phyloP scores from a whole-genome alignment of 2,797 vertebrate species.

The Girardinus metallicus region DNA sequence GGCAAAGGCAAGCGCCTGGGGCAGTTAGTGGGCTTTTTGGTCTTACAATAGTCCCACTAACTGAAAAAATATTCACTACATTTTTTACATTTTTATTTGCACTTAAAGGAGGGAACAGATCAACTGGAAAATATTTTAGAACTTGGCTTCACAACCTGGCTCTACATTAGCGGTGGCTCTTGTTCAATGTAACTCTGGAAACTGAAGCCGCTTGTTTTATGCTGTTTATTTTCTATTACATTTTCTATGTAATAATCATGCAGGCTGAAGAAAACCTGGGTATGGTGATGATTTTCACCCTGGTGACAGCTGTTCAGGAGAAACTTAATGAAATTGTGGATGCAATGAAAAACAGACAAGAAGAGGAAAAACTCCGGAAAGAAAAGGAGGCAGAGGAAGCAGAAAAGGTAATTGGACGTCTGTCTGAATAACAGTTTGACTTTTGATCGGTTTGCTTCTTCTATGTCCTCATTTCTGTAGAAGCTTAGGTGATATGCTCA shows the following conservation, averaged over 20 bases:
- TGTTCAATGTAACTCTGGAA: neutral
- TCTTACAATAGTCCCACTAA: neutral
- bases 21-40: neutral
- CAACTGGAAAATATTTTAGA: neutral
- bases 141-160: too few species aligned
- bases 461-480: neutral
- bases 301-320: conserved; percentile 96
- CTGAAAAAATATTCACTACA: neutral
- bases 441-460: neutral
- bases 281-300: conserved; percentile 98
- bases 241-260: conserved; percentile 23
- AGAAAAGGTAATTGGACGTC: conserved; percentile 85
- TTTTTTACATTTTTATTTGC: neutral
- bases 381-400: conserved; percentile 95
- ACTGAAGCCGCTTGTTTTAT: neutral
- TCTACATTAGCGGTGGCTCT: neutral
- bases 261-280: conserved; percentile 95
- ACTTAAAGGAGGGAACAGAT: neutral
- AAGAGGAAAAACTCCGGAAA: conserved; percentile 89
- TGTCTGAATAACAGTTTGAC: neutral
- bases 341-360: conserved; percentile 89
- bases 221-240: neutral
- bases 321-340: conserved; percentile 97
- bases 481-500: neutral
- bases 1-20: neutral